Evolutionary conservation across 1,140 invertebrate species (phyloP).

Genomic region (Oscheius sp.): DNA sequence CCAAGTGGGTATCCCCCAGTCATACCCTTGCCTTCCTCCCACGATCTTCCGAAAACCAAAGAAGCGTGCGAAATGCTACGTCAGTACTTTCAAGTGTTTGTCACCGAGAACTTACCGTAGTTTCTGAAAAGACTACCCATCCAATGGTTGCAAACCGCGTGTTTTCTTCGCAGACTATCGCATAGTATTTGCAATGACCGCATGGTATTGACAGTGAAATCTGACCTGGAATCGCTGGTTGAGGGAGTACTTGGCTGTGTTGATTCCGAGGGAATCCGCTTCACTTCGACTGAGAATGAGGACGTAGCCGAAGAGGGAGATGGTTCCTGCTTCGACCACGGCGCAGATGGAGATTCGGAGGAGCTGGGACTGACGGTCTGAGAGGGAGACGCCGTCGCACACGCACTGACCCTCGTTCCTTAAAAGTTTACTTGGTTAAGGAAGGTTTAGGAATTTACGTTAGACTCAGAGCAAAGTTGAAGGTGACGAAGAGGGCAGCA

Average conservation of each 20-base stretch:
- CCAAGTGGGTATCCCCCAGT: too few species aligned
- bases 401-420: slow-evolving; percentile 9
- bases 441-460: not conserved
- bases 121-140: too few species aligned
- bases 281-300: slow-evolving; percentile 9
- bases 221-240: slow-evolving; percentile 13
- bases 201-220: too few species aligned
- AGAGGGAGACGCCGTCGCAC: slow-evolving; percentile 9
- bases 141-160: too few species aligned
- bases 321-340: slow-evolving; percentile 4
- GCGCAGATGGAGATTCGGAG: slow-evolving; percentile 4
- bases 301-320: slow-evolving; percentile 17
- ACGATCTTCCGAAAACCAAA: too few species aligned
- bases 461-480: slow-evolving; percentile 8
- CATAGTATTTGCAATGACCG: too few species aligned
- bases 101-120: too few species aligned
- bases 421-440: not conserved
- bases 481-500: slow-evolving; percentile 15
- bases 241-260: slow-evolving; percentile 8
- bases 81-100: too few species aligned
- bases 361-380: slow-evolving; percentile 2
- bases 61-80: too few species aligned
- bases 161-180: too few species aligned
- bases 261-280: slow-evolving; percentile 8
- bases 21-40: too few species aligned